Evolutionary conservation across 2,113 vertebrate genomes (phyloP), one percentile per base, ranked within the genome.

Genomic region (Athene cunicularia): DNA sequence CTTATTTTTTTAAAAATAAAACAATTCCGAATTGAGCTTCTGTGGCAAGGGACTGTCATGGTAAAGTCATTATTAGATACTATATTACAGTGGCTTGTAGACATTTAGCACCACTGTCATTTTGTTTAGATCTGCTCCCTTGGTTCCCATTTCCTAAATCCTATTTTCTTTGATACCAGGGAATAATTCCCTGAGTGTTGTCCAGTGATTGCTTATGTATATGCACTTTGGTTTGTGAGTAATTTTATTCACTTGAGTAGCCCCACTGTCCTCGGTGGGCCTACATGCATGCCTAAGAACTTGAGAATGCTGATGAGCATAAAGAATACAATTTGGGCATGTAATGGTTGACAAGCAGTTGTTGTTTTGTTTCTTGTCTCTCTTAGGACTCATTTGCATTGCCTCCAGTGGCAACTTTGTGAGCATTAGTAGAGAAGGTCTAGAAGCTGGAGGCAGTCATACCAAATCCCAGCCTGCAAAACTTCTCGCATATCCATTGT

Each of bases 311-410:
- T 95, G 93, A 95, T 95, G 89, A 95, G 93, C 95, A 89, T 95
- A 94, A 95, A 95, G 91, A 91, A 95, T 85, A 91, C 83, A 94
- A 97, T 97, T 96, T 97, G 94, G 93, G 89, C 89, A 72, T 94
- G 94, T 93, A 95, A 92, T 92, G 91, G 93, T 93, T 95, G 95
- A 95, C 95, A 95, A 95, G 74, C 91, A 75, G 86, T 96, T 94
- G 87, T 95, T 97, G 93, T 97, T 95, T 95, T 97, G 88, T 97
- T 95, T 95, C 93, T 96, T 55, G 80, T 79, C 93, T 95, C 95
- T 95, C 95, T 82, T 91, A 95, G 94, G 97, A 97, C 73, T 95
- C 91, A 94, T 96, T 96, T 97, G 77, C 84, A 86, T 97, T 93
- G 88, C 94, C 94, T 95, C 95, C 73, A 95, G 95, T 91, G 95